Evolutionary conservation across 1,140 invertebrate genomes (phyloP), one percentile per base, ranked within the genome.

Genomic region (Eueides isabella): DNA sequence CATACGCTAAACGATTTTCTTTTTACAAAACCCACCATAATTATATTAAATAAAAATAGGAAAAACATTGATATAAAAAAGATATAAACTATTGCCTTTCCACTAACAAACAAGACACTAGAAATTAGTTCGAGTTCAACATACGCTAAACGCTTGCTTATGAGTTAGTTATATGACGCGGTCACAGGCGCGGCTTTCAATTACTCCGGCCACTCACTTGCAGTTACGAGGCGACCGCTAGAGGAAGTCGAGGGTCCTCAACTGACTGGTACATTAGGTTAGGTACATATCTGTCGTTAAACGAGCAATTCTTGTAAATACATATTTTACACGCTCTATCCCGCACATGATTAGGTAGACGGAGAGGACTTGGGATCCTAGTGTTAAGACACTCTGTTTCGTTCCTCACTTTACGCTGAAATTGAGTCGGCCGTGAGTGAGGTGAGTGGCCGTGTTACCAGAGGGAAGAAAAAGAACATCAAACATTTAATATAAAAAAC

Each of bases 141-240:
- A 55, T 23, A 55, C 48, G 41, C 16, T 44, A 2, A 44, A 19
- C 41, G 41, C 41, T 26, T 55, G 48, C 48, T 26, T 55, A 44
- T 7, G 41, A 23, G 48, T 38, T 14, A 38, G 35, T 38, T 38
- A 9, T 55, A 55, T 55, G 48, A 55, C 48, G 48, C 19, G 19
- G 23, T 55, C 23, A 55, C 48, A 55, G 48, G 48, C 48, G 48
- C 48, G 48, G 48, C 48, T 26, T 30, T 64, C 29, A 31, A 63
- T 63, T 31, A 65, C 28, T 35, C n/a, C n/a, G 19, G 63, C 30
- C n/a, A n/a, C 16, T 44, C 38, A 19, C 65, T 67, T 67, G 65
- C 33, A 67, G 66, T 67, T 67, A 35, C 19, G 64, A 66, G 12
- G 64, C 33, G 14, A 30, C n/a, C 5, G 41, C 33, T 19, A 19